Base-by-base conservation (phyloP, 2,797 vertebrate genomes). In the Malacoraja senta region DNA sequence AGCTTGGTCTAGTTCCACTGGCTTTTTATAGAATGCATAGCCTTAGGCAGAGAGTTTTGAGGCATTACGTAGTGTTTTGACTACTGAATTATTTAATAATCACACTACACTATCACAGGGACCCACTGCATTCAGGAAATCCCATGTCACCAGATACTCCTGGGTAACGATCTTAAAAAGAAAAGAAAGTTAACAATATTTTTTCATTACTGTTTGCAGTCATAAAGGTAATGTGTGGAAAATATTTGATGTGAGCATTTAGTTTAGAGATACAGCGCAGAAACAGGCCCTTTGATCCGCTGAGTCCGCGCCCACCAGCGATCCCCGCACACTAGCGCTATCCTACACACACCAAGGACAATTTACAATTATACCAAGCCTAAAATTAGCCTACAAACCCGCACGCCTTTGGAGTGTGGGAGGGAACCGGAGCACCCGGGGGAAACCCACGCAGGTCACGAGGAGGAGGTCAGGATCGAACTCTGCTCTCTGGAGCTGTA, bases 11-110 rank as follows among this genome's bases (percentile, higher is more conserved):
- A 15, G 72, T 92, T 92, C 29, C 68, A 92, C 44, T 92, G n/a
- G 90, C 71, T 92, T 76, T 29, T 92, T 92, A 76, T 74, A 76
- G 90, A 76, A 76, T 76, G 21, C 29, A 10, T 26, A 58, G 68
- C 90, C 90, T 53, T 53, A n/a, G 90, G 90, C 72, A 72, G 24
- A 53, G 90, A 92, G 71, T 76, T 92, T 92, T 92, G 35, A 29
- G 72, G 90, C 90, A 92, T 92, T 92, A 92, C 90, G 65, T 92
- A 92, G 90, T 92, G 90, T 92, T 92, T 92, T 74, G 90, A 92
- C 38, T 92, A 58, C 71, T 92, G 90, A 74, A 92, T 76, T 92
- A 71, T 92, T 92, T 58, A 92, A 92, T 92, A 58, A 92, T 76
- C 74, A 92, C 68, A 76, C 68, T 53, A 38, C 13, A 35, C 68